Base-by-base conservation (phyloP, 2,888 invertebrate genomes). In the Aleiodes leptofemur region DNA sequence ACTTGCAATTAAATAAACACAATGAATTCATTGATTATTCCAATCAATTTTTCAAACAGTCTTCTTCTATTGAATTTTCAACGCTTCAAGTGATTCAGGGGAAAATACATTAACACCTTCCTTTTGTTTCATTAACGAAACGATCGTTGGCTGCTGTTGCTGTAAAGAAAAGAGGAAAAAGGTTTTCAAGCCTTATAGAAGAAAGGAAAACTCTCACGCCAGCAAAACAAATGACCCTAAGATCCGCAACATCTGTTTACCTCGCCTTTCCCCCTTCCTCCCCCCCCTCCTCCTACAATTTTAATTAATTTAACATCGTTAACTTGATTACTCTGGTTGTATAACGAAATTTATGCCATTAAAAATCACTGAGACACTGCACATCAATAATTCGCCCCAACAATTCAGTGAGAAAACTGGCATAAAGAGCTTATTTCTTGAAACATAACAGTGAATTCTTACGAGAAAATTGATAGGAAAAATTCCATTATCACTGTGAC, bases 81-180 rank as follows among this genome's bases (percentile, higher is more conserved):
- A 43, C 68, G 43, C 53, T 9, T 48, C 23, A 64, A 29, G 9
- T n/a, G 68, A 72, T 73, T 72, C 68, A 70, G 72, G 74, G 57
- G 48, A 23, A 78, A 77, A 78, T 78, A 68, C 78, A 74, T 79
- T 72, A 74, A 69, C 77, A 73, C 76, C 48, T 43, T 48, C 76
- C 71, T 68, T 78, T 78, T 79, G 76, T 77, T 77, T 76, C 51
- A 31, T 31, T 56, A 23, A n/a, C 55, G 59, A 72, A 56, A 71
- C 68, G 71, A 53, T 64, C 23, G 16, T 23, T 48, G 43, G 64
- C 16, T 34, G 61, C 48, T 16, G 61, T 50, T 16, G n/a, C 23
- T 23, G n/a, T 51, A 55, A 48, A 43, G 56, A 66, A 74, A 66
- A 16, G 43, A 72, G 61, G 55, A n/a, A 16, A 68, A 38, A 66